Percentiles rank a stretch among this genome's conserved stretches.
phyloP scores from a whole-genome alignment of 2,113 vertebrate genomes.

The Toxostoma redivivum region DNA sequence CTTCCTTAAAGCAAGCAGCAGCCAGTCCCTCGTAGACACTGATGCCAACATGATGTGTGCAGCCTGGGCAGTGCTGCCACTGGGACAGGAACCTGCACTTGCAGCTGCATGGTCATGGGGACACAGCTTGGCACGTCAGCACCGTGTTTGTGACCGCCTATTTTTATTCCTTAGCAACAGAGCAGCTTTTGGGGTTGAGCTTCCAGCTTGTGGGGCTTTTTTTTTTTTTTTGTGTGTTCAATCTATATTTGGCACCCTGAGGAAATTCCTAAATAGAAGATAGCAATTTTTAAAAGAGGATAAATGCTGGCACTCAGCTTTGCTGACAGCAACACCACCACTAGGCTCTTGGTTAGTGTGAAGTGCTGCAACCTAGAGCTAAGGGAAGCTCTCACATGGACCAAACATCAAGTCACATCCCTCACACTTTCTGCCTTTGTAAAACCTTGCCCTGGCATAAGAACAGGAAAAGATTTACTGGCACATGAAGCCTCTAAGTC shows the following conservation, averaged over 20 bases:
- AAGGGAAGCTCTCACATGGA: neutral
- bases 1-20: neutral
- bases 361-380: neutral
- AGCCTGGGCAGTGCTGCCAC: neutral
- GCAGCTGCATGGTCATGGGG: neutral
- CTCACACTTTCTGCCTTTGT: neutral
- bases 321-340: neutral
- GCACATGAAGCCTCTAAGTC: neutral
- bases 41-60: fast-evolving
- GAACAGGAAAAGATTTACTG: neutral
- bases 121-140: neutral
- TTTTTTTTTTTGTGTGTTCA: neutral
- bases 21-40: fast-evolving
- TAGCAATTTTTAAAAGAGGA: neutral
- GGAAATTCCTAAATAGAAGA: constrained; percentile 33
- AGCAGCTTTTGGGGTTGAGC: neutral
- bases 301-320: neutral
- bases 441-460: neutral
- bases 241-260: constrained; percentile 6
- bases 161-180: constrained; percentile 43
- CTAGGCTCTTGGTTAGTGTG: neutral
- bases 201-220: neutral
- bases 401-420: neutral
- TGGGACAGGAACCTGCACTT: neutral
- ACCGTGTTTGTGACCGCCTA: neutral